These are phyloP conservation scores for Drosophila kokeensis DNA, from an alignment of 2,888 invertebrate genomes.

Conservation along the genomic window DNA sequence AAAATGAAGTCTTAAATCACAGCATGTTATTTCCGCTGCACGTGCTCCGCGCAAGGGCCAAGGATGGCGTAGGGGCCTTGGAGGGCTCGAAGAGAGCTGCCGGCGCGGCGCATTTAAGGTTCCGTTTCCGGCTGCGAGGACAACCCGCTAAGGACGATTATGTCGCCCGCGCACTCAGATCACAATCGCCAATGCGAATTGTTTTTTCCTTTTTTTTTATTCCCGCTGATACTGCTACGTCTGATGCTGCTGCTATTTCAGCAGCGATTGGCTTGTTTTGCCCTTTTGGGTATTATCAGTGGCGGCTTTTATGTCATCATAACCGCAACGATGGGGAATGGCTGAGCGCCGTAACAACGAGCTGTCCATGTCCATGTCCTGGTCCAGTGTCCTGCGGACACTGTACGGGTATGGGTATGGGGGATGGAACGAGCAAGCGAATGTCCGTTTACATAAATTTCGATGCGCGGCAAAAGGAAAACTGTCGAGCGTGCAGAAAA, in stretches of 20 bases:
- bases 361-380: constrained; percentile 20
- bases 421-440: constrained; percentile 53
- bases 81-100: constrained; percentile 17
- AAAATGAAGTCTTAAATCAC: constrained; percentile 82
- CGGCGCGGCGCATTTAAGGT: constrained; percentile 71
- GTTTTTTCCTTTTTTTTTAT: constrained; percentile 43
- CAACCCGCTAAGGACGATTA: constrained; percentile 49
- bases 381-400: constrained; percentile 31
- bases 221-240: constrained; percentile 7
- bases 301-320: constrained; percentile 77
- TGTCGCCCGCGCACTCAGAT: constrained; percentile 50
- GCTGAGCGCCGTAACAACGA: constrained; percentile 43
- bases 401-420: not conserved
- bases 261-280: constrained; percentile 62
- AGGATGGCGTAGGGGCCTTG: no score
- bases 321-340: constrained; percentile 59
- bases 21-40: constrained; percentile 83
- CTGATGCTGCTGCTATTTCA: constrained; percentile 29
- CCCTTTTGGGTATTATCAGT: constrained; percentile 70
- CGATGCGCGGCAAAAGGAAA: constrained; percentile 65
- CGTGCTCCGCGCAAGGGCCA: constrained; percentile 30
- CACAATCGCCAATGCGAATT: constrained; percentile 68
- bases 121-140: constrained; percentile 68
- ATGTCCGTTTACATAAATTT: constrained; percentile 80
- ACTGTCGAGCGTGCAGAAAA: constrained; percentile 79